These are phyloP conservation scores for Rotaria socialis DNA, from an alignment of 2,888 invertebrate species.

Conservation along the genomic window DNA sequence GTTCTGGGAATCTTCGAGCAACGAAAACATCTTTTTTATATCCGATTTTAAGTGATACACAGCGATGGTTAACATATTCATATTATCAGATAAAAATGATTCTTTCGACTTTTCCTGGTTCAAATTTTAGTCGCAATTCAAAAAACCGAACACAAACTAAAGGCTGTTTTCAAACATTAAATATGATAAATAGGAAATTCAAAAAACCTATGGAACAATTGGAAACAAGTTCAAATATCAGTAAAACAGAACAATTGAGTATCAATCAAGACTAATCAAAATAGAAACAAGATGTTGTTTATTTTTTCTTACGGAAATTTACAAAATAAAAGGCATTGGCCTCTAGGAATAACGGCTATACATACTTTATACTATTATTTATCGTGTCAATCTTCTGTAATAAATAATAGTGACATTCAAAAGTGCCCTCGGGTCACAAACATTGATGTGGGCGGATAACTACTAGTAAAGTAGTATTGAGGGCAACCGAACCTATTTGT, in stretches of 20 bases:
- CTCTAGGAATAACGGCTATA: too few species aligned
- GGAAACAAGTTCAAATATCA: not conserved
- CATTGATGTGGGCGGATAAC: too few species aligned
- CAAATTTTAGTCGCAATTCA: not conserved
- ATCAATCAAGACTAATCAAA: not conserved
- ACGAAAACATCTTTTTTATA: not conserved
- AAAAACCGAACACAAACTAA: not conserved
- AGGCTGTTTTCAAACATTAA: not conserved
- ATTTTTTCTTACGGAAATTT: too few species aligned
- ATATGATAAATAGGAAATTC: not conserved
- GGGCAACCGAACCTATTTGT: too few species aligned
- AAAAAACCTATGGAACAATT: not conserved
- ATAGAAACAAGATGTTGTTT: too few species aligned
- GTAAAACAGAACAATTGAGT: not conserved
- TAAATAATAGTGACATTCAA: too few species aligned
- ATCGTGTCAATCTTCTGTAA: too few species aligned
- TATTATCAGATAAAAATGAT: constrained; percentile 8
- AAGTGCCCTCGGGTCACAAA: too few species aligned
- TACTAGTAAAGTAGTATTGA: too few species aligned
- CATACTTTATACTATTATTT: too few species aligned
- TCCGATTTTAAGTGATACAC: constrained; percentile 10
- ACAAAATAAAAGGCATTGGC: too few species aligned
- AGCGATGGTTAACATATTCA: constrained; percentile 4
- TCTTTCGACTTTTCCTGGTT: not conserved
- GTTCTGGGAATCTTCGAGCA: not conserved